These are phyloP conservation scores for Megalopta genalis DNA, from an alignment of 1,140 invertebrate genomes.

Conservation along the genomic window DNA sequence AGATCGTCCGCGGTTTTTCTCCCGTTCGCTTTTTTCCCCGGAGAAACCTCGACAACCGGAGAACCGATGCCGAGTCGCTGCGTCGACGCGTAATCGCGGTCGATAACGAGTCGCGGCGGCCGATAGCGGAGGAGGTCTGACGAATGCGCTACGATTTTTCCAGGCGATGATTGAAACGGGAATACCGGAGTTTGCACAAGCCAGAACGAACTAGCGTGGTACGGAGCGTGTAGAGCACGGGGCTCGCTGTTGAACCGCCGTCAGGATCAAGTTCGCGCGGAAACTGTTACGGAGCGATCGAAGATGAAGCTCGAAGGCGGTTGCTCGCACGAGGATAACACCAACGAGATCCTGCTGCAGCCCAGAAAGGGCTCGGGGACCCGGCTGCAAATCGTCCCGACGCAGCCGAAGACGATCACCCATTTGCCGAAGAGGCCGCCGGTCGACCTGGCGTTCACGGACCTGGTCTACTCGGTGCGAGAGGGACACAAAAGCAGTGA, in stretches of 20 bases:
- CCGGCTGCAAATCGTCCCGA: conserved; percentile 84
- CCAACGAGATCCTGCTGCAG: conserved; percentile 75
- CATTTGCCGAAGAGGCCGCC: conserved; percentile 91
- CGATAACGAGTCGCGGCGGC: too few relatives aligned
- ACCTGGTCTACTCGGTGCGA: conserved; percentile 91
- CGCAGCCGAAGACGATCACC: conserved; percentile 88
- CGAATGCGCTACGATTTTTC: background rate
- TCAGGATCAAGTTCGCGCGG: background rate
- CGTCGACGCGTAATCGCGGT: too few relatives aligned
- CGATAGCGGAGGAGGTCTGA: too few relatives aligned
- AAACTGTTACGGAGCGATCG: background rate
- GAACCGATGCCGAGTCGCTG: too few relatives aligned
- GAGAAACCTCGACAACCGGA: too few relatives aligned
- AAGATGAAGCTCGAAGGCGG: conserved; percentile 77
- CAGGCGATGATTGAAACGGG: background rate
- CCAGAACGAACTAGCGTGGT: too few relatives aligned
- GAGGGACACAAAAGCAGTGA: conserved; percentile 90
- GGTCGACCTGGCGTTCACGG: conserved; percentile 92
- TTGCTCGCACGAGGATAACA: conserved; percentile 71
- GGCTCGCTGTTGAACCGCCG: background rate
- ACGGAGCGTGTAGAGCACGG: too few relatives aligned
- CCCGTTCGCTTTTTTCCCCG: too few relatives aligned
- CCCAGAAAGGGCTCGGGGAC: conserved; percentile 81
- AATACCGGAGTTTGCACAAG: background rate
- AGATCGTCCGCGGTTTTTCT: too few relatives aligned